A percentile compares a stretch with the other conserved stretches of the same genome.
phyloP scores from a whole-genome alignment of 2,113 vertebrate genomes.

The Oostethus manadensis region DNA sequence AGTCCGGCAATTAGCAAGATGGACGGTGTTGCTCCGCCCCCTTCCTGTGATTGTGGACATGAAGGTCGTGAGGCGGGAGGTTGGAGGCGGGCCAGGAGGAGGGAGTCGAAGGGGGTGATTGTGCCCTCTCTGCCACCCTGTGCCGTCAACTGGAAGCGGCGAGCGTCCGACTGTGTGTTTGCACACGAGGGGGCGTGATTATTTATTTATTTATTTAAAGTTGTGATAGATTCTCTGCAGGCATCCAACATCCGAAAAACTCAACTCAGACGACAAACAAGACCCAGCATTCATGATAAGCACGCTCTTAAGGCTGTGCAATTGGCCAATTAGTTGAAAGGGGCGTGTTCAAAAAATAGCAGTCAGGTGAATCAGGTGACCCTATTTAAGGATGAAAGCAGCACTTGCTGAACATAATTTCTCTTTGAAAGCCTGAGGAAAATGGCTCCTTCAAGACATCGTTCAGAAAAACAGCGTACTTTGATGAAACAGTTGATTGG shows the following conservation, averaged over 20 bases:
- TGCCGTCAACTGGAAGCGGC: constrained; percentile 63
- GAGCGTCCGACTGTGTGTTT: constrained; percentile 38
- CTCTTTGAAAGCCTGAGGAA: no score
- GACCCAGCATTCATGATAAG: no score
- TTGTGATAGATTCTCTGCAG: constrained; percentile 66
- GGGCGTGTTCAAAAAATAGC: no score
- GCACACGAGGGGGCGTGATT: constrained; percentile 55
- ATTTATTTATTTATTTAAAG: constrained; percentile 2
- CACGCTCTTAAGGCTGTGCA: no score
- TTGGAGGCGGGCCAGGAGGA: constrained; percentile 45
- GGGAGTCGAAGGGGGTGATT: constrained; percentile 39
- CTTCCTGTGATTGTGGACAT: constrained; percentile 59
- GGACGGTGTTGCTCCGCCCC: constrained; percentile 16
- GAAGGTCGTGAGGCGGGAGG: constrained; percentile 54
- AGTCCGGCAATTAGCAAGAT: not conserved
- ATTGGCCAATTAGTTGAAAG: no score
- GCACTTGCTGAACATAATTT: no score
- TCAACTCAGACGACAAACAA: no score
- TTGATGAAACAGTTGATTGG: no score
- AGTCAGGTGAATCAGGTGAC: no score
- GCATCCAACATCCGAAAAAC: constrained; percentile 8
- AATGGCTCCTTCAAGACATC: no score
- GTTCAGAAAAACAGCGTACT: no score
- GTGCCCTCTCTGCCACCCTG: constrained; percentile 43
- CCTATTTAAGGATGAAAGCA: no score